Evolutionary conservation across 2,797 vertebrate species (phyloP).

Genomic region (Capromys pilorides): DNA sequence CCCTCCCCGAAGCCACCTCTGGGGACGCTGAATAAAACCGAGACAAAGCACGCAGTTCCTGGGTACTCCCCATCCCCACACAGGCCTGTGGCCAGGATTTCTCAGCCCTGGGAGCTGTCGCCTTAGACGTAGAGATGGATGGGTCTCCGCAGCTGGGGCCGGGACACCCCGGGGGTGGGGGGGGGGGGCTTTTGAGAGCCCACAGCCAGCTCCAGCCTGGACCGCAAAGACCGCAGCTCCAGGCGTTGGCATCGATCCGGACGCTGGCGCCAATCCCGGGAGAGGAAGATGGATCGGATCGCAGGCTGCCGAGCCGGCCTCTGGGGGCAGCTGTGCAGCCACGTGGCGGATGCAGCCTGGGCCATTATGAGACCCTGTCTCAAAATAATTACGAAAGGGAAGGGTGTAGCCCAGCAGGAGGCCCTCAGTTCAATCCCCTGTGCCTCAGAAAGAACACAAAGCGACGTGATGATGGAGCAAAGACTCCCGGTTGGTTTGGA

Average conservation of each 20-base stretch:
- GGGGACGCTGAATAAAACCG: background rate
- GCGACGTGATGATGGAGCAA: background rate
- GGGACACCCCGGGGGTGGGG: background rate
- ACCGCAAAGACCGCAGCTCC: background rate
- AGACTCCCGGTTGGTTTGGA: background rate
- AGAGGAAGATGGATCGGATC: background rate
- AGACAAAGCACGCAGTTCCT: background rate
- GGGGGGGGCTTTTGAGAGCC: constrained; percentile 6
- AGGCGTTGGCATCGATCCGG: background rate
- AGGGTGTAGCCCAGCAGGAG: background rate
- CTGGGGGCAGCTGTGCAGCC: fast-evolving
- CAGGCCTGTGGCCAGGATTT: background rate
- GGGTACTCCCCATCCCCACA: fast-evolving
- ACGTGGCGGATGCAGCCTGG: too few relatives aligned
- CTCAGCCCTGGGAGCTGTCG: background rate
- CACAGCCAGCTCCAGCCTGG: background rate
- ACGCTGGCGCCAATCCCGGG: background rate
- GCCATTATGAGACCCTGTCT: background rate
- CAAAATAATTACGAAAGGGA: background rate
- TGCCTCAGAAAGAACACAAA: background rate
- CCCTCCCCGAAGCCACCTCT: too few relatives aligned
- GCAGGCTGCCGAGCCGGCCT: background rate
- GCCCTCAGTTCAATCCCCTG: background rate
- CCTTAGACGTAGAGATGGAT: background rate
- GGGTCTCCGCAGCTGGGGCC: background rate